A percentile compares a stretch with the other conserved stretches of the same genome.
These are phyloP conservation scores for Hoplodrina blanda DNA, from an alignment of 2,888 invertebrate species.

Conservation along the genomic window DNA sequence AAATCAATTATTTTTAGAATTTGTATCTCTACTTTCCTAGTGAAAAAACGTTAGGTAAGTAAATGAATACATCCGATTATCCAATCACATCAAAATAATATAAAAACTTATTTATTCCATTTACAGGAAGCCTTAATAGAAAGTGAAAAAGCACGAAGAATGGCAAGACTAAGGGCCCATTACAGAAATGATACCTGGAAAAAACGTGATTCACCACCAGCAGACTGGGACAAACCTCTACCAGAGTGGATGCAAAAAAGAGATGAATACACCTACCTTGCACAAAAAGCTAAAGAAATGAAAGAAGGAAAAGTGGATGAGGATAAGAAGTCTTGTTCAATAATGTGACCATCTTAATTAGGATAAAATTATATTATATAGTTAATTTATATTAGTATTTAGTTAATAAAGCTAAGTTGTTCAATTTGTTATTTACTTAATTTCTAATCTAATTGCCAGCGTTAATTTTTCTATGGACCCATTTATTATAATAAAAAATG, in stretches of 20 bases:
- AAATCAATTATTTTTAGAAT: too few relatives aligned
- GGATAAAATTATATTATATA: conserved; percentile 42
- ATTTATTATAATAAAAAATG: too few relatives aligned
- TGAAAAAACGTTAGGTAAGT: too few relatives aligned
- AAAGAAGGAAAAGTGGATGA: conserved; percentile 79
- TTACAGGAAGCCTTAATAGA: conserved; percentile 92
- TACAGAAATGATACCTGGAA: conserved; percentile 95
- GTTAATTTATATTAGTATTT: conserved; percentile 47
- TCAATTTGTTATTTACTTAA: conserved; percentile 20
- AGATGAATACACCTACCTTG: conserved; percentile 92
- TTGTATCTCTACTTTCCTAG: too few relatives aligned
- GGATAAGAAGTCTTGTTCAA: conserved; percentile 74
- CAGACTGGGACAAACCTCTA: conserved; percentile 95
- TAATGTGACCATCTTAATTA: conserved; percentile 76
- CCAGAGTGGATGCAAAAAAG: conserved; percentile 94
- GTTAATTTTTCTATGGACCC: too few relatives aligned
- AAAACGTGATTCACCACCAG: conserved; percentile 93
- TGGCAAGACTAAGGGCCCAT: conserved; percentile 92
- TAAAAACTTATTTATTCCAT: conserved; percentile 5
- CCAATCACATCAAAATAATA: neutral
- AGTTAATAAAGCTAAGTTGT: conserved; percentile 45
- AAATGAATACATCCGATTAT: too few relatives aligned
- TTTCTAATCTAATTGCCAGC: too few relatives aligned
- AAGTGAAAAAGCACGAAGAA: conserved; percentile 93
- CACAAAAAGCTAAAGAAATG: conserved; percentile 92